Percentiles rank a stretch among this genome's conserved stretches.
Conservation (phyloP, 64 coral and sea anemone species). For the Acropora tenuis region DNA sequence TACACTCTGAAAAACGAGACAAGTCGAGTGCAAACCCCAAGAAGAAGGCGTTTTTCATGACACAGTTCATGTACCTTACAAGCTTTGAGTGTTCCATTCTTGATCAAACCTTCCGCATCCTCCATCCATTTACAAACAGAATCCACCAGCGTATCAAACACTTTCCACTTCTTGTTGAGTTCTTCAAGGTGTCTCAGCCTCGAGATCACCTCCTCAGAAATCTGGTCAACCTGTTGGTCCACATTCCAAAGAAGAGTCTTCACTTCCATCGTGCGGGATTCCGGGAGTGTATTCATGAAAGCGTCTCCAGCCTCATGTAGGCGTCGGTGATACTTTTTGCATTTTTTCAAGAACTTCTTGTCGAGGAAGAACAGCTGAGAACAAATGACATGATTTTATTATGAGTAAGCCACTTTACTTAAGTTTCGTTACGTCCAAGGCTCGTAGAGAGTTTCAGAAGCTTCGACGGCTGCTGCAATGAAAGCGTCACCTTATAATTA, state of each 20-base stretch:
- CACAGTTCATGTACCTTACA: slow-evolving; percentile 66
- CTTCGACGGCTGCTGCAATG: no score
- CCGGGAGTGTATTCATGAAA: slow-evolving; percentile 48
- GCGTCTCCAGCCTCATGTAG: slow-evolving; percentile 31
- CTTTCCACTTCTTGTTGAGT: slow-evolving; percentile 82
- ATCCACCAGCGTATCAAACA: slow-evolving; percentile 67
- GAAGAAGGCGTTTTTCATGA: background rate
- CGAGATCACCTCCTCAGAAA: slow-evolving; percentile 24
- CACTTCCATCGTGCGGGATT: slow-evolving; percentile 41
- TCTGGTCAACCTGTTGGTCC: slow-evolving; percentile 69
- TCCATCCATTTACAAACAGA: slow-evolving; percentile 69
- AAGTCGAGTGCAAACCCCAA: background rate
- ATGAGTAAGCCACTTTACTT: no score
- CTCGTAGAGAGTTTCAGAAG: no score
- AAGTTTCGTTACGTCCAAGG: no score
- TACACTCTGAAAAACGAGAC: background rate
- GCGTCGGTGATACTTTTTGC: slow-evolving; percentile 66
- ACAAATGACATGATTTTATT: background rate
- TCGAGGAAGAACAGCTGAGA: slow-evolving; percentile 76
- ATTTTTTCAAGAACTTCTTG: slow-evolving; percentile 75
- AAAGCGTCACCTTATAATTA: no score
- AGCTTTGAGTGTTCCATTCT: slow-evolving; percentile 72
- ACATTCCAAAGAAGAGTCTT: slow-evolving; percentile 58
- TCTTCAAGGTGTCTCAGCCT: slow-evolving; percentile 73
- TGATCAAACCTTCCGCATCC: slow-evolving; percentile 76